These are phyloP conservation scores for Dicyrtoma fusca DNA, from an alignment of 2,888 invertebrate species.

Conservation along the genomic window DNA sequence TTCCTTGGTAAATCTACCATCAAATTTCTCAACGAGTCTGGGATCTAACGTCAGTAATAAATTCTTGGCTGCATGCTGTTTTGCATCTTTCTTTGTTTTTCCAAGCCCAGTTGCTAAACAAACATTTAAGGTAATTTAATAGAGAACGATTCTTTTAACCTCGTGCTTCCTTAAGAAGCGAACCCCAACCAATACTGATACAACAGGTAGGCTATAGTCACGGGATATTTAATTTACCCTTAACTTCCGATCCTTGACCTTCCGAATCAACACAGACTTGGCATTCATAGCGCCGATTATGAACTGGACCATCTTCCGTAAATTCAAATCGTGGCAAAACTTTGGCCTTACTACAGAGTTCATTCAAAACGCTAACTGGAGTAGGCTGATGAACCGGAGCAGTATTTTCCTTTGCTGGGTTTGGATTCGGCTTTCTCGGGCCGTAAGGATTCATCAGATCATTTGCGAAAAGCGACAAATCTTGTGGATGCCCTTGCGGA, in stretches of 20 bases:
- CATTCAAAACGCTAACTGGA: constrained; percentile 50
- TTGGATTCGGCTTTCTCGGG: constrained; percentile 6
- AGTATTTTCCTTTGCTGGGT: constrained; percentile 1
- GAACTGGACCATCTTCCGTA: constrained; percentile 48
- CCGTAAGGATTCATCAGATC: constrained; percentile 3
- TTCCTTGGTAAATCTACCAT: constrained; percentile 34
- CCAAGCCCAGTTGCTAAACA: constrained; percentile 44
- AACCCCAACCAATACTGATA: too few relatives aligned
- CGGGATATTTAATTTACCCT: too few relatives aligned
- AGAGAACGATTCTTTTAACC: too few relatives aligned
- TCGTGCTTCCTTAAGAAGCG: too few relatives aligned
- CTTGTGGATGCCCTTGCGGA: background rate
- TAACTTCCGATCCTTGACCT: constrained; percentile 11
- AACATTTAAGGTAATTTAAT: constrained; percentile 3
- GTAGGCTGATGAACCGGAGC: constrained; percentile 38
- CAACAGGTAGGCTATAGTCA: too few relatives aligned
- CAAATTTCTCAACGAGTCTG: constrained; percentile 43
- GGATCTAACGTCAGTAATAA: constrained; percentile 46
- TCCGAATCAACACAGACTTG: constrained; percentile 40
- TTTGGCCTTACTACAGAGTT: constrained; percentile 48
- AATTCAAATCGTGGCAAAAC: constrained; percentile 40
- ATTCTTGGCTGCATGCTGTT: constrained; percentile 51
- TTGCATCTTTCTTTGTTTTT: constrained; percentile 53
- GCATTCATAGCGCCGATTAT: constrained; percentile 47
- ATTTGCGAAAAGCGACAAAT: constrained; percentile 6